phyloP scores from a whole-genome alignment of 2,113 vertebrate genomes.

The Sorex araneus region DNA sequence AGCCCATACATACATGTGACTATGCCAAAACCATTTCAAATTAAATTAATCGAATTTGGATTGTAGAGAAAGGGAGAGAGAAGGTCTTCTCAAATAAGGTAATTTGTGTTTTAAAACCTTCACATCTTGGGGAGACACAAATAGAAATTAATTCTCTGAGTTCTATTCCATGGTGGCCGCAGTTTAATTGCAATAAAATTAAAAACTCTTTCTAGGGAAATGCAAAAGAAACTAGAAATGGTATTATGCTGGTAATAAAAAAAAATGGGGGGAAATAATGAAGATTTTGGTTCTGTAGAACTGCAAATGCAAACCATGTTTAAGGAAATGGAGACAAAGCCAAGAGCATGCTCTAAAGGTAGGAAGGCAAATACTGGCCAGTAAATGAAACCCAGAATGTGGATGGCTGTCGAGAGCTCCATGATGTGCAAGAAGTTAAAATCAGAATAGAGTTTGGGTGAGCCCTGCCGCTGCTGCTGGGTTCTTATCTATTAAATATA shows the following conservation, averaged over 20 bases:
- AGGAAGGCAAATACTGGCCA: slow-evolving; percentile 65
- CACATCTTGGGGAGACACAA: background rate
- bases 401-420: slow-evolving; percentile 7
- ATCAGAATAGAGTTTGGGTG: background rate
- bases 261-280: background rate
- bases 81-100: slow-evolving; percentile 5
- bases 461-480: background rate
- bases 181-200: slow-evolving; percentile 49
- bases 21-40: slow-evolving; percentile 2
- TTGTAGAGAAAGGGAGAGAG: background rate
- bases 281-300: background rate
- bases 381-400: slow-evolving; percentile 55
- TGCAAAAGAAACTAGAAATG: slow-evolving; percentile 28
- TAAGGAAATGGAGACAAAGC: background rate
- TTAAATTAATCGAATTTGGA: slow-evolving; percentile 22
- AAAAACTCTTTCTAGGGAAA: background rate
- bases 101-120: background rate
- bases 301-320: slow-evolving; percentile 3
- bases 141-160: background rate
- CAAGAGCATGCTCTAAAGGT: slow-evolving; percentile 39
- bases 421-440: background rate
- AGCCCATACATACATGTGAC: slow-evolving; percentile 20
- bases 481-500: background rate
- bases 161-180: background rate
- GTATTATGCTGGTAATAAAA: background rate